A percentile compares a stretch with the other conserved stretches of the same genome.
These are phyloP conservation scores for Leucania comma DNA, from an alignment of 2,888 invertebrate species.

Conservation along the genomic window DNA sequence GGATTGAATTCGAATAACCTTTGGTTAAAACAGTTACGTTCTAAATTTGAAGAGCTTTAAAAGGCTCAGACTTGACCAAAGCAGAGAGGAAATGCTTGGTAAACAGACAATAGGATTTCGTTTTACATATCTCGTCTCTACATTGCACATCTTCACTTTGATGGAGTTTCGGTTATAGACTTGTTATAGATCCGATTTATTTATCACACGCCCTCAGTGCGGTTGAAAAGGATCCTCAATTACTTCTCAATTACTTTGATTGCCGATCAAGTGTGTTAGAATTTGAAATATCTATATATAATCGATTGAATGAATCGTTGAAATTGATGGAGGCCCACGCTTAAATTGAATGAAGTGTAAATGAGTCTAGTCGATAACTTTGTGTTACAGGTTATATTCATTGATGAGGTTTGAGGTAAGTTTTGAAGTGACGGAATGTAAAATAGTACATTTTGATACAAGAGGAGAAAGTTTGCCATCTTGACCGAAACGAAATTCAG, in stretches of 20 bases:
- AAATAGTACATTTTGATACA: too few relatives aligned
- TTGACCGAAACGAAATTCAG: too few relatives aligned
- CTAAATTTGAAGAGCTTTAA: conserved; percentile 27
- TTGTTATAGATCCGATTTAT: conserved; percentile 59
- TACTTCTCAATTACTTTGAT: conserved; percentile 65
- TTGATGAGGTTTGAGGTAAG: background rate
- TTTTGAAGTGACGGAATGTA: background rate
- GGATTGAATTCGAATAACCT: conserved; percentile 44
- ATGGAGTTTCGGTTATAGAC: too few relatives aligned
- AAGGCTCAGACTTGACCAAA: too few relatives aligned
- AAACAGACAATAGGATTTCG: too few relatives aligned
- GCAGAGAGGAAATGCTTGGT: too few relatives aligned
- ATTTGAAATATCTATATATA: conserved; percentile 37
- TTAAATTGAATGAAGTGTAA: conserved; percentile 18
- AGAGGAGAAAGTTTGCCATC: too few relatives aligned
- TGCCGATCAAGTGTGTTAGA: conserved; percentile 58
- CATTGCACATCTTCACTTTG: too few relatives aligned
- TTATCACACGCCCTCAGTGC: conserved; percentile 59
- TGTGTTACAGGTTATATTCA: background rate
- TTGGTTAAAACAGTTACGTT: conserved; percentile 47
- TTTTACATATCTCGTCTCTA: too few relatives aligned
- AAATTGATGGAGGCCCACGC: conserved; percentile 21
- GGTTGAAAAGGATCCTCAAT: conserved; percentile 61
- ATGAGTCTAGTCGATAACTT: background rate
- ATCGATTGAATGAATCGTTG: conserved; percentile 25